phyloP scores from a whole-genome alignment of 2,113 vertebrate species.

The Antidorcas marsupialis region DNA sequence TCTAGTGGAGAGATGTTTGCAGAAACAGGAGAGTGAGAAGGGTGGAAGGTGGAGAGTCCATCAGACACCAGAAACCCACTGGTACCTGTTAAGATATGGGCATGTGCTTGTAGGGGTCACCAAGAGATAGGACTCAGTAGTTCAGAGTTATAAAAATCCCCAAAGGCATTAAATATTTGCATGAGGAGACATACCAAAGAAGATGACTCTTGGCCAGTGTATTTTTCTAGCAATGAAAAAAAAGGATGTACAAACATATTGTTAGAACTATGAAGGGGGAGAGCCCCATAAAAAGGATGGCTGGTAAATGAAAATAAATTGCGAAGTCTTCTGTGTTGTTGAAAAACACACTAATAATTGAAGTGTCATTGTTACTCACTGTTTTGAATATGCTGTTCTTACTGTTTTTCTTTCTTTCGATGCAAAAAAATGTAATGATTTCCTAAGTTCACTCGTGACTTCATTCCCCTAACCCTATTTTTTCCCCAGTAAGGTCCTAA shows the following conservation, averaged over 20 bases:
- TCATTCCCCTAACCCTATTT: conserved; percentile 68
- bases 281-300: neutral
- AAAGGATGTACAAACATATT: neutral
- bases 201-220: neutral
- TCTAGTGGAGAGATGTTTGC: neutral
- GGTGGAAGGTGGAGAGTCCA: neutral
- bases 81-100: neutral
- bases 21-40: neutral
- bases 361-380: neutral
- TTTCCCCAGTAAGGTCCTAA: conserved; percentile 65
- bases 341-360: neutral
- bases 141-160: neutral
- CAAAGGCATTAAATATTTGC: neutral
- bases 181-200: neutral
- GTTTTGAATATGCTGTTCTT: conserved; percentile 10
- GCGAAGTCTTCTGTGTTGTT: neutral
- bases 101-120: neutral
- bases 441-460: conserved; percentile 39
- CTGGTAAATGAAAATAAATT: neutral
- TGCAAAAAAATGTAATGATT: conserved; percentile 46
- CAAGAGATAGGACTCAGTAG: neutral
- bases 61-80: neutral
- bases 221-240: neutral
- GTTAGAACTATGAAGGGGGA: neutral
- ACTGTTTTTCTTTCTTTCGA: conserved; percentile 2